Base-by-base conservation (phyloP, 1,140 invertebrate genomes). In the Microplitis mediator region DNA sequence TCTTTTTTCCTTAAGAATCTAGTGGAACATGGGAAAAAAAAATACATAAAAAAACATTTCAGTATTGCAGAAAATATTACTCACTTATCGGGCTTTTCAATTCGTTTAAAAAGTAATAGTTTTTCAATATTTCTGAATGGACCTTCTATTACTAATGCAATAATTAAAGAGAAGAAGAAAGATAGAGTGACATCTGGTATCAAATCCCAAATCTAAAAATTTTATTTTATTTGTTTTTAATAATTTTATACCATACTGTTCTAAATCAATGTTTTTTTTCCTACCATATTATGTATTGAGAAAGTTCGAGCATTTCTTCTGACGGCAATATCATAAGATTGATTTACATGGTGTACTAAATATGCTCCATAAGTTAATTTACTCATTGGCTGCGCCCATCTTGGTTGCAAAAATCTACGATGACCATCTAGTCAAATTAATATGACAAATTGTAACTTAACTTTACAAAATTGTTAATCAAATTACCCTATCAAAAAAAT, bases 341-440 rank as follows among this genome's bases (percentile, higher is more conserved):
- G 79, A 75, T 79, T 64, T 1, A 80, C 74, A 45, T 77, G 73
- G 64, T 84, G 83, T 35, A 91, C 88, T 14, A 93, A 85, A 80
- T 91, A 93, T 71, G 91, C 91, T 73, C 91, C 90, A 79, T 91
- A 93, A 5, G 90, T 91, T 58, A 93, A 82, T 76, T 90, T 88
- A 39, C 90, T 89, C 45, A 93, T 83, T 14, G 91, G 91, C 74
- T 82, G 82, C 35, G 77, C 74, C 83, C 80, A 83, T 36, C 73
- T 32, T 39, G 75, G 72, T 54, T 78, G 81, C 6, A 81, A 76
- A 62, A 83, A 77, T 39, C 80, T 80, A 45, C 80, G 78, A 76
- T 80, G 69, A 32, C 76, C 74, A 69, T 80, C 83, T 83, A 71
- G 45, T 23, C 23, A 23, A 23, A 23, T 23, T 0, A 23, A 23